Evolutionary conservation across 1,140 invertebrate genomes (phyloP), one percentile per base, ranked within the genome.

Genomic region (Homarus americanus): DNA sequence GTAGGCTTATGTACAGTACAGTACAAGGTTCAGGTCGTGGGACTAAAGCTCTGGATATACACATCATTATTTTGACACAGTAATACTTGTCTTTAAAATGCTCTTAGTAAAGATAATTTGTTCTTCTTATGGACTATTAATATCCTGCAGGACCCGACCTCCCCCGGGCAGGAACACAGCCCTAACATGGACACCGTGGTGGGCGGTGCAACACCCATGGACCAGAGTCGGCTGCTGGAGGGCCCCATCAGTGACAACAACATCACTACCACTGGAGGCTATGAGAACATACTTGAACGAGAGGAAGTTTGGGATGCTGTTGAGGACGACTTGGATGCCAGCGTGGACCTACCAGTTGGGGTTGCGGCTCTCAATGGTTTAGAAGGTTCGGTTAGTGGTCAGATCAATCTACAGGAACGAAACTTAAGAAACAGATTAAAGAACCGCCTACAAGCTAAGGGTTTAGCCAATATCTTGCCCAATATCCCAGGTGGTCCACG

Each of bases 161-260:
- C 96, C 5, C 96, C 96, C 20, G 95, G 95, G 10, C 95, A 96
- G 83, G 83, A 86, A 73, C 96, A 95, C 92, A 97, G 95, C 95
- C 96, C 95, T 32, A 94, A 93, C 93, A 94, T 93, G 93, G 94
- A 93, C 93, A 93, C 79, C 91, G 94, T 93, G 93, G 94, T 94
- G 1, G 95, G 94, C 92, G 95, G 94, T 17, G 95, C 93, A 53
- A 94, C 94, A 32, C 94, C 94, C 12, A 92, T 93, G 93, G 87
- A 93, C 91, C 91, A 93, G 73, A 94, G 82, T 93, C 94, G 91
- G 91, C 92, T 93, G 91, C 91, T 92, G 85, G 94, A 94, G 91
- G 94, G 94, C 79, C 95, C 95, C 40, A 94, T 95, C 78, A 95
- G 95, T 93, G 95, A 95, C 93, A 95, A 95, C 89, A 95, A 94